Evolutionary conservation across 1,140 invertebrate genomes (phyloP), one percentile per base, ranked within the genome.

Genomic region (Matsumurasca onukii): DNA sequence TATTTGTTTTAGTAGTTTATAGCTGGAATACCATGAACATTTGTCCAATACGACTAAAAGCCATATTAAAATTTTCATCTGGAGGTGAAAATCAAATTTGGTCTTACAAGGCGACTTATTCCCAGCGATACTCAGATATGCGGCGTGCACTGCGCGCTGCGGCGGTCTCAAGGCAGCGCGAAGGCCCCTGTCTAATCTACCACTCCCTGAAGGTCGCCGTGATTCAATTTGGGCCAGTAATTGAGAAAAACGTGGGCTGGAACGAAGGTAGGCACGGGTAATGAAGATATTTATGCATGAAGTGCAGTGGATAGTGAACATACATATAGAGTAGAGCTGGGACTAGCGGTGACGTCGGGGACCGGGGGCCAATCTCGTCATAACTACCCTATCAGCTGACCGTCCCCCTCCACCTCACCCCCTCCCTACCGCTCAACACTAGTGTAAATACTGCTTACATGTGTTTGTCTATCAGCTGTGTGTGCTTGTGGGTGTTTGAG

Each of bases 261-360:
- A 22, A 9, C 34, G 34, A 39, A 27, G 22, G 22, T 22, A 3
- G 22, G 55, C 3, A 5, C 24, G 2, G 15, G 55, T 59, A 59
- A 59, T 59, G 55, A 59, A 24, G 3, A 59, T 59, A 59, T 59
- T 59, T 59, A 59, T 59, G 55, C 55, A 59, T 59, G 55, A 59
- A 27, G 25, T 27, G 55, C 15, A 24, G 55, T 24, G 15, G 12
- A 27, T n/a, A n/a, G n/a, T n/a, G 15, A 27, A 29, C 55, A 59
- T 59, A 59, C 55, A 59, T 59, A 59, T 27, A 27, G 25, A 59
- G 55, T 59, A 59, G 55, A 2, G 30, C 5, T 12, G 55, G 25
- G 55, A 59, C 55, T n/a, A 9, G 3, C 12, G 9, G 5, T 15
- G 25, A 3, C 2, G 15, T 27, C 3, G 22, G 22, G 55, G 3